Base-by-base conservation (phyloP, 1,140 invertebrate species). In the Anastrepha ludens region DNA sequence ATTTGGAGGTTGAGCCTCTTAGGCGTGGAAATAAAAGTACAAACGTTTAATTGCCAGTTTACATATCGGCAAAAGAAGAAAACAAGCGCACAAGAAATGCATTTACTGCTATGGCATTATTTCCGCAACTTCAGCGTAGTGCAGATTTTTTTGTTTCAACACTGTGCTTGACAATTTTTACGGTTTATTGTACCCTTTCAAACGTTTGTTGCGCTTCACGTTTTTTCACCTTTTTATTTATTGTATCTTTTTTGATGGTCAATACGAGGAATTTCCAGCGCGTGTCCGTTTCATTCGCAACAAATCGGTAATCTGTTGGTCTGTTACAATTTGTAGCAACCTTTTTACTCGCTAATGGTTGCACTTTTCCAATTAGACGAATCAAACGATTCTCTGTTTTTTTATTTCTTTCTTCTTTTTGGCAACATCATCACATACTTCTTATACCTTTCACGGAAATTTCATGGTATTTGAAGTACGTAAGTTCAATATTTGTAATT, bases 31-130 rank as follows among this genome's bases (percentile, higher is more conserved):
- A 81, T 50, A 50, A 81, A 81, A 55, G 44, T 55, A 20, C 74
- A 81, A 55, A 81, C 74, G 47, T 81, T 81, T 81, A 81, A 81
- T 81, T 81, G 74, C 47, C n/a, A 81, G 74, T 81, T 81, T 81
- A n/a, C 74, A 81, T 81, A 55, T 81, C 47, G 74, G 47, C 17
- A 3, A 7, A 17, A 29, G 11, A n/a, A 78, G n/a, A 8, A 20
- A 4, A 55, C 47, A 20, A 7, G 2, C 44, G 15, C 4, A 29
- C 44, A 29, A 29, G 74, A 6, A 44, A 3, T 7, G 41, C 20
- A 67, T 67, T 67, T 67, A 20, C 20, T 62, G 6, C 64, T 29
- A 20, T 67, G 64, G 29, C 64, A 67, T 15, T 9, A 7, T 67
- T 15, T 39, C 11, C n/a, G 20, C 64, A 67, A 67, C 74, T 9